These are phyloP conservation scores for Dufourea novaeangliae DNA, from an alignment of 1,140 invertebrate genomes.

Conservation along the genomic window DNA sequence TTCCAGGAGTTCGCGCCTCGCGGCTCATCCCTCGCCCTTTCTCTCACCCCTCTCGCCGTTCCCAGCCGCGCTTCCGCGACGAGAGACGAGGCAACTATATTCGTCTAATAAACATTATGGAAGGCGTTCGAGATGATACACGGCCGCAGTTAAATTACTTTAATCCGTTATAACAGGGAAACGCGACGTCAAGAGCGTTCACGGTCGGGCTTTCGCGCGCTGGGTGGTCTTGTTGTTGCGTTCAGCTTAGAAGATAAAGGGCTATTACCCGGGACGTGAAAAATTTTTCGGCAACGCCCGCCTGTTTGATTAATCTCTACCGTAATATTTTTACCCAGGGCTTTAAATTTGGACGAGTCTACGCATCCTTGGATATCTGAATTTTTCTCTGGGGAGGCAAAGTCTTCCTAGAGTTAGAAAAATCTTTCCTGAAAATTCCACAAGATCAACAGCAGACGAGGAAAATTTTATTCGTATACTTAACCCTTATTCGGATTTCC, in stretches of 20 bases:
- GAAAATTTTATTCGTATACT: too few relatives aligned
- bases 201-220: background rate
- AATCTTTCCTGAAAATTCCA: too few relatives aligned
- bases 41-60: background rate
- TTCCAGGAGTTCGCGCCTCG: constrained; percentile 28
- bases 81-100: constrained; percentile 45
- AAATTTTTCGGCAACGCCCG: constrained; percentile 15
- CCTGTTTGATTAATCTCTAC: constrained; percentile 22
- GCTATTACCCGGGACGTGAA: constrained; percentile 30
- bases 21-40: constrained; percentile 6
- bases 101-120: constrained; percentile 67
- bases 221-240: constrained; percentile 3
- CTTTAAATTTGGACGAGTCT: constrained; percentile 17
- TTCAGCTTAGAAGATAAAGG: constrained; percentile 24
- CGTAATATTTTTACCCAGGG: background rate
- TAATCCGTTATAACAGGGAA: constrained; percentile 46
- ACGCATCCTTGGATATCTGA: too few relatives aligned
- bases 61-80: background rate
- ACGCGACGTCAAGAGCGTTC: background rate
- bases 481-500: too few relatives aligned
- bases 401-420: too few relatives aligned
- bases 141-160: constrained; percentile 59
- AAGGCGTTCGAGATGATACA: constrained; percentile 58
- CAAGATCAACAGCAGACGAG: too few relatives aligned
- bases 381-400: too few relatives aligned